These are phyloP conservation scores for Myotis yumanensis DNA, from an alignment of 2,113 vertebrate genomes.

Conservation along the genomic window DNA sequence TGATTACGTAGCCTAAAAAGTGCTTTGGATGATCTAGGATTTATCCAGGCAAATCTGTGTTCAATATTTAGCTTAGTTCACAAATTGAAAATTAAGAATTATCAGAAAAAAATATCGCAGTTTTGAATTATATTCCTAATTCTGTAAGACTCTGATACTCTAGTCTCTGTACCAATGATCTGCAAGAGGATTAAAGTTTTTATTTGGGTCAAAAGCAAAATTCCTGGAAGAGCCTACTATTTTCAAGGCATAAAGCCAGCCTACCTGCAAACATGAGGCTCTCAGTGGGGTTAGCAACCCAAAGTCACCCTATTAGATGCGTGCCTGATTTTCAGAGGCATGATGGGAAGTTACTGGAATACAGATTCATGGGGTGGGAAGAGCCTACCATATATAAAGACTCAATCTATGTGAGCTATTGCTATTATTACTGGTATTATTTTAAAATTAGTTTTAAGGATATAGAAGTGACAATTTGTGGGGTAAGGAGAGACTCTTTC, in stretches of 20 bases:
- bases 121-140: constrained; percentile 37
- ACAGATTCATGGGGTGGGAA: background rate
- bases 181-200: constrained; percentile 55
- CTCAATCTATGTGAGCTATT: background rate
- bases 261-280: background rate
- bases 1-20: constrained; percentile 32
- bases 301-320: background rate
- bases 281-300: background rate
- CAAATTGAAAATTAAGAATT: constrained; percentile 24
- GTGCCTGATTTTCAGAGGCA: background rate
- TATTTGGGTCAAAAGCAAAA: constrained; percentile 71
- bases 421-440: background rate
- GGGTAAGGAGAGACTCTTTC: background rate
- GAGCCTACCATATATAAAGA: background rate
- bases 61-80: constrained; percentile 29
- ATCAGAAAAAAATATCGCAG: constrained; percentile 13
- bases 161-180: constrained; percentile 32
- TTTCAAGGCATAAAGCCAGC: constrained; percentile 59
- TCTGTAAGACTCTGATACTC: constrained; percentile 17
- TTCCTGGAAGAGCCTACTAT: constrained; percentile 62
- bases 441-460: background rate
- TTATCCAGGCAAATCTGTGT: background rate
- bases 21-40: constrained; percentile 23
- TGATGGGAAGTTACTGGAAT: background rate
- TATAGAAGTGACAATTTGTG: background rate